Conservation (phyloP, 2,113 vertebrate species). For the Balaenoptera acutorostrata region DNA sequence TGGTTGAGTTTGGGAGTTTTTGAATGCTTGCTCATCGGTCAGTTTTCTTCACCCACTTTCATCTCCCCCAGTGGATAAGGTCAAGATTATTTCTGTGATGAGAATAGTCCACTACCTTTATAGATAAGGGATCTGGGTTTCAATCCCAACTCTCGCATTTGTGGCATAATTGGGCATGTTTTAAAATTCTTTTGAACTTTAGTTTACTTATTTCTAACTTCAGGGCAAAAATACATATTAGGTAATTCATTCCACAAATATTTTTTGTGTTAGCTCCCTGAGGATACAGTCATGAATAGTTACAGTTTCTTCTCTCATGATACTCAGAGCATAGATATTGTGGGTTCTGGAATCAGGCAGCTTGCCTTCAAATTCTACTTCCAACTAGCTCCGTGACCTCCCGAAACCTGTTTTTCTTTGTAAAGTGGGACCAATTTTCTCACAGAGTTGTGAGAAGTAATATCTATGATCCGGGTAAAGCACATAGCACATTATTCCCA, state of each 20-base stretch:
- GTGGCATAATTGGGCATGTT: neutral
- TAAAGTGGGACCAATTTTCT: neutral
- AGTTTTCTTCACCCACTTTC: neutral
- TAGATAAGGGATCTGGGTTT: neutral
- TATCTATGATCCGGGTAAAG: conserved; percentile 16
- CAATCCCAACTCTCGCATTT: neutral
- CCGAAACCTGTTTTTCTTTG: neutral
- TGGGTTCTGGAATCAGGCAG: neutral
- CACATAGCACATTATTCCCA: neutral
- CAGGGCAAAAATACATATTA: neutral
- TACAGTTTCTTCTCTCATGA: neutral
- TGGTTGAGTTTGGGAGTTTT: neutral
- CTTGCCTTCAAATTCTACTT: neutral
- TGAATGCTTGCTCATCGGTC: neutral
- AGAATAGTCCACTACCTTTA: neutral
- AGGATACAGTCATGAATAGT: neutral
- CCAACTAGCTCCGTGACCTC: neutral
- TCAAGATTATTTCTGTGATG: neutral
- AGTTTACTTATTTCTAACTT: conserved; percentile 33
- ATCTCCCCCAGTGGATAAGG: neutral
- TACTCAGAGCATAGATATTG: neutral
- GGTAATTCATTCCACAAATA: neutral
- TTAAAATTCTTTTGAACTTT: conserved; percentile 19
- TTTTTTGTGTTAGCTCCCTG: neutral
- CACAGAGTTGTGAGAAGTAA: neutral